Percentiles rank a stretch among this genome's conserved stretches.
phyloP scores from a whole-genome alignment of 2,888 invertebrate genomes.

The Caenorhabditis sp. region DNA sequence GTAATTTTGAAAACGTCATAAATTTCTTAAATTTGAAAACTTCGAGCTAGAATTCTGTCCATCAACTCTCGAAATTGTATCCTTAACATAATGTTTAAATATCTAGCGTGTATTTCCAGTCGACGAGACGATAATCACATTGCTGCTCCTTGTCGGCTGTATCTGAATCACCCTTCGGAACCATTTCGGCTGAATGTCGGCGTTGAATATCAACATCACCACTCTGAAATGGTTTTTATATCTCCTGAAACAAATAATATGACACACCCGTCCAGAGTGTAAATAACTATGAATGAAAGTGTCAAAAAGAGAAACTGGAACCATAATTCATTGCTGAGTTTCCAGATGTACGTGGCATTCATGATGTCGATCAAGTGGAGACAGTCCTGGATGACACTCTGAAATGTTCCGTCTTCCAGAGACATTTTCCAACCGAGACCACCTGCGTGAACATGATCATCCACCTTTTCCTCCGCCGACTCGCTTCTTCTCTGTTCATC shows the following conservation, averaged over 20 bases:
- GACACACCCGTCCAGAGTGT: slow-evolving; percentile 40
- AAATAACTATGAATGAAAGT: slow-evolving; percentile 34
- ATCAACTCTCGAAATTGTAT: no score
- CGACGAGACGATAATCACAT: slow-evolving; percentile 14
- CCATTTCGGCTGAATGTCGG: slow-evolving; percentile 19
- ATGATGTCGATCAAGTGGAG: slow-evolving; percentile 48
- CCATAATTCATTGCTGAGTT: slow-evolving; percentile 33
- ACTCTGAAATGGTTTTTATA: slow-evolving; percentile 3
- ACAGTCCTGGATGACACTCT: slow-evolving; percentile 40
- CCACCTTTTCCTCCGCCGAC: slow-evolving; percentile 30
- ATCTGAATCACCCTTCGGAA: background rate
- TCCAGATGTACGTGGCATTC: slow-evolving; percentile 33
- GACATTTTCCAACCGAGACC: background rate
- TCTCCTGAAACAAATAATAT: no score
- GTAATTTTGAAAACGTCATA: no score
- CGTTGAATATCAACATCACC: slow-evolving; percentile 26
- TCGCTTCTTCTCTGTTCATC: slow-evolving; percentile 22
- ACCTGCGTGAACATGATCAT: slow-evolving; percentile 55
- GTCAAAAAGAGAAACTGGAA: slow-evolving; percentile 43
- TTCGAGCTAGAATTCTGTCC: no score
- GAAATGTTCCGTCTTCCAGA: background rate
- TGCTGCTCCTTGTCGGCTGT: background rate
- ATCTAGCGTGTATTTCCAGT: background rate
- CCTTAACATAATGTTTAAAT: no score
- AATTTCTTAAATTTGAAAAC: no score